Base-by-base conservation (phyloP, 2,888 invertebrate species). In the Idaea biselata region DNA sequence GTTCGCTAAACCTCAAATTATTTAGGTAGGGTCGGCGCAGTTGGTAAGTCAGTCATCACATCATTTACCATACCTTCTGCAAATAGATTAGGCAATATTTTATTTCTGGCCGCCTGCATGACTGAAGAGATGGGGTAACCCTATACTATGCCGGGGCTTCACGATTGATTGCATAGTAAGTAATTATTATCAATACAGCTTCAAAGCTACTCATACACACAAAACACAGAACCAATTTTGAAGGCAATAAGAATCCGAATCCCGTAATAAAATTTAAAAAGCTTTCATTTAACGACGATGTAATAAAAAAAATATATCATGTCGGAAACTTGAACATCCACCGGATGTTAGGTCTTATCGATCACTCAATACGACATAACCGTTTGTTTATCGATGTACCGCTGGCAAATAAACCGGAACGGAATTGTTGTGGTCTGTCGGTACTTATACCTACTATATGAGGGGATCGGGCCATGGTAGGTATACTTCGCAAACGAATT, bases 321-420 rank as follows among this genome's bases (percentile, higher is more conserved):
- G 16, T 60, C 64, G 59, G 61, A 63, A 66, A 68, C 60, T 63
- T 59, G 62, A 62, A 66, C 64, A 64, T 62, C 63, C 66, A 33
- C 58, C 64, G 66, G 63, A 67, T 60, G 58, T 59, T 61, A 59
- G 66, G 58, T 63, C 67, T 63, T 70, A 74, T 75, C 65, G 66
- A 70, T 76, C 64, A 71, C 68, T 66, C 66, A 65, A 69, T 72
- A 70, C 71, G 64, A 68, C 70, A 69, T 71, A 73, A 73, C 72
- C 67, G 70, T 68, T 66, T 71, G 66, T 71, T 73, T 75, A 76
- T 78, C 75, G 69, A 68, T 73, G 73, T 73, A 73, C 74, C 74
- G 76, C 75, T 77, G 71, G 80, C 82, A 81, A 87, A 86, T 83
- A 82, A 82, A 81, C 78, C 80, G 80, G 75, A 82, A 84, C 81